Base-by-base conservation (phyloP, 2,113 vertebrate species). In the Sapayoa aenigma region DNA sequence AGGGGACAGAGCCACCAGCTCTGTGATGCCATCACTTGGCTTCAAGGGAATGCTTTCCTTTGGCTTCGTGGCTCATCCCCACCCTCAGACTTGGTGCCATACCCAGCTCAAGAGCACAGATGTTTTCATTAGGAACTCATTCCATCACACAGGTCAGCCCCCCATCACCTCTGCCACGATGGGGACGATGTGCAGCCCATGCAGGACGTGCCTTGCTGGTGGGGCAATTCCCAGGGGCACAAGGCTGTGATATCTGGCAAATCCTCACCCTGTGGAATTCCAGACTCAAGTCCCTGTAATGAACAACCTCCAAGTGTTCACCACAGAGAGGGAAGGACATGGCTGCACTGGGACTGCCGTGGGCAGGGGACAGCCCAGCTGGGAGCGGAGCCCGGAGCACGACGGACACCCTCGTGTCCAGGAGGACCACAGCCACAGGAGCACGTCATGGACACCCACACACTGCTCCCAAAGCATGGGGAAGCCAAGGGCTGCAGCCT, bases 261-360 rank as follows among this genome's bases (percentile, higher is more conserved):
- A 46, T 74, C 42, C 67, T 42, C 6, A 0, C 18, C 31, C 35
- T 14, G 5, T 0, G 17, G 19, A 84, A 66, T 35, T 49, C 44
- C 42, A 22, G 6, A 44, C 39, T 60, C 2, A 0, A 5, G 41
- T 44, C 39, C 39, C 37, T 14, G 31, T 30, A 74, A 56, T 5
- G 3, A 74, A 18, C 21, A 4, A 28, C 15, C n/a, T 47, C 47
- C 25, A 22, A 41, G 30, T 5, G 4, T 15, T 41, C 42, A 21
- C 42, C 1, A 4, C 18, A 42, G 60, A 28, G 12, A 35, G 1
- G 12, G 5, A 5, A 68, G 75, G 2, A 24, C 15, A 4, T 0
- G 27, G 47, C 15, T 46, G 18, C 8, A 0, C 9, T 0, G 1
- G 67, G 50, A 30, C 5, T 5, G 16, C 23, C 1, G 9, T 3